A percentile compares a stretch with the other conserved stretches of the same genome.
These are phyloP conservation scores for Nomada ruficornis DNA, from an alignment of 2,888 invertebrate genomes.

Conservation along the genomic window DNA sequence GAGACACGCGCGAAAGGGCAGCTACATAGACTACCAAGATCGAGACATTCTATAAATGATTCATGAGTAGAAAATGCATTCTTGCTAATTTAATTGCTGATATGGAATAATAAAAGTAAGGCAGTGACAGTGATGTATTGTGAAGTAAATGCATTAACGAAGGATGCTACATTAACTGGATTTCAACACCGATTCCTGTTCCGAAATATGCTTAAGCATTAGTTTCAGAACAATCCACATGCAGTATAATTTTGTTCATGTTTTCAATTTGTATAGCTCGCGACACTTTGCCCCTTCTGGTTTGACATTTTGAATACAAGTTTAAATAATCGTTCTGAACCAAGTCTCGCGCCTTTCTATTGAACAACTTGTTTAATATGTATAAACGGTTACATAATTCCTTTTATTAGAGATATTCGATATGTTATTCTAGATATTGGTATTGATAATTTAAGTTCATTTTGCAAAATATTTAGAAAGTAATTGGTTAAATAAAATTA, in stretches of 20 bases:
- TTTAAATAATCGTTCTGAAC: too few relatives aligned
- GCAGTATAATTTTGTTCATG: neutral
- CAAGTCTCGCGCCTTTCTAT: too few relatives aligned
- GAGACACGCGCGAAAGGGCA: conserved; percentile 49
- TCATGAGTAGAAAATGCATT: conserved; percentile 68
- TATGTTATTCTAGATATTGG: too few relatives aligned
- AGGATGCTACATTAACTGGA: neutral
- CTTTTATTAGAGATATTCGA: too few relatives aligned
- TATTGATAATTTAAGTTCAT: too few relatives aligned
- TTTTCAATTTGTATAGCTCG: neutral
- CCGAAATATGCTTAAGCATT: neutral
- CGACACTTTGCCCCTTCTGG: too few relatives aligned
- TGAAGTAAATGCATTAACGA: neutral
- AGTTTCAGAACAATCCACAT: neutral
- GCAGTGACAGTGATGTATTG: conserved; percentile 18
- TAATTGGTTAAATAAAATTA: too few relatives aligned
- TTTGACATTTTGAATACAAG: too few relatives aligned
- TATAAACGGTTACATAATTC: too few relatives aligned
- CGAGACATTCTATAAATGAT: conserved; percentile 71
- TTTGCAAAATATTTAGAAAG: too few relatives aligned
- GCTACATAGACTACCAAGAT: conserved; percentile 59
- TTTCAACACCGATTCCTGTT: neutral
- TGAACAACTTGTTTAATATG: too few relatives aligned
- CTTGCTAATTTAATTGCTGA: conserved; percentile 58
- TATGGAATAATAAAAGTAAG: conserved; percentile 27